Evolutionary conservation across 1,140 invertebrate genomes (phyloP), one percentile per base, ranked within the genome.

Genomic region (Anastrepha obliqua): DNA sequence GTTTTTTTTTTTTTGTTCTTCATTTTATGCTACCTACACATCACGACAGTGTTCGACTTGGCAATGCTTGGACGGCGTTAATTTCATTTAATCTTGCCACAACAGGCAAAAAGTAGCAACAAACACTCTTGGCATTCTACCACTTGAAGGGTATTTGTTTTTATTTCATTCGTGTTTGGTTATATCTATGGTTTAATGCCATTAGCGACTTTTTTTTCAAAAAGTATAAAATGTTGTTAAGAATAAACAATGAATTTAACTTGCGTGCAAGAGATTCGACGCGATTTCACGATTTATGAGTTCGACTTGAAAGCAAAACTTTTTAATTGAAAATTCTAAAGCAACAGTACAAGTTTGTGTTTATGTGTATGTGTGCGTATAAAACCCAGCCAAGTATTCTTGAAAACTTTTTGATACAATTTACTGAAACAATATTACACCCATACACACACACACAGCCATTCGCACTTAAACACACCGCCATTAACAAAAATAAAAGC

Each of bases 251-350:
- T 3, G 44, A 81, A 58, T 58, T 55, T 29, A 20, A 81, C 51
- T 6, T 81, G 44, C 55, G 47, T 81, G 20, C 6, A 39, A 29
- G 2, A 8, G 44, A 6, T 74, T 81, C 47, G 74, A 51, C 51
- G 51, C 44, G 74, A 81, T 81, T 81, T 81, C 74, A 47, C 51
- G 74, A 81, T 81, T 81, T 81, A 81, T 81, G 74, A n/a, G n/a
- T 81, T 55, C 17, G 74, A 55, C 74, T 81, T 81, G 74, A 81
- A 81, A 81, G 74, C 55, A 55, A 81, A 81, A 81, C 74, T 81
- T 81, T 81, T 81, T 81, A 81, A 81, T 81, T 81, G 51, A 81
- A 81, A 81, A 81, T 29, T 51, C 74, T 81, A 13, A 55, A 15
- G 15, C 67, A 81, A 55, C 29, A 39, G 64, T 13, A 62, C 3